These are phyloP conservation scores for Oncorhynchus clarkii DNA, from an alignment of 2,113 vertebrate genomes.

Conservation along the genomic window DNA sequence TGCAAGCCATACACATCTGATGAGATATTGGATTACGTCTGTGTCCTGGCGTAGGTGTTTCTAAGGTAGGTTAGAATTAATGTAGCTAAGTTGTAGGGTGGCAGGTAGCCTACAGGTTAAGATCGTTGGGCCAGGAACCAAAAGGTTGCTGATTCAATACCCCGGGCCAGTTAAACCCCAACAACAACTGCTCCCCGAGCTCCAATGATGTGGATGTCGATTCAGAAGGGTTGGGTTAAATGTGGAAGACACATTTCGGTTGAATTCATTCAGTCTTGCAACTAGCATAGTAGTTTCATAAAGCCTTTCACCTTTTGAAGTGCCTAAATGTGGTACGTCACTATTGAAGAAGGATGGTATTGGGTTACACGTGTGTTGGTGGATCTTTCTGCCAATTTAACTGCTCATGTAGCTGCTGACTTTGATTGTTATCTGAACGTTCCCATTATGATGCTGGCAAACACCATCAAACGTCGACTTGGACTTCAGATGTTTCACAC, in stretches of 20 bases:
- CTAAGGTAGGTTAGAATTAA: constrained; percentile 24
- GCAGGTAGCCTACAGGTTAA: no score
- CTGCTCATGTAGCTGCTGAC: constrained; percentile 8
- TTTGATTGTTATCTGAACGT: constrained; percentile 37
- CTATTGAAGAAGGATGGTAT: constrained; percentile 21
- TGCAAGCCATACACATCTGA: neutral
- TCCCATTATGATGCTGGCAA: constrained; percentile 12
- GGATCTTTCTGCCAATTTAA: constrained; percentile 19
- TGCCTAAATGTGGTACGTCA: constrained; percentile 9
- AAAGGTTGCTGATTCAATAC: no score
- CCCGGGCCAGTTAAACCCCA: no score
- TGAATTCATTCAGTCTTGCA: neutral
- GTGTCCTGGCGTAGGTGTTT: constrained; percentile 27
- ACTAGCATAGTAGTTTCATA: neutral
- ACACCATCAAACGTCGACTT: constrained; percentile 11
- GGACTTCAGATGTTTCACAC: constrained; percentile 44
- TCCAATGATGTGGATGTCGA: no score
- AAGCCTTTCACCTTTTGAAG: constrained; percentile 18
- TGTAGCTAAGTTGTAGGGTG: constrained; percentile 16
- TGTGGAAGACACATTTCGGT: no score
- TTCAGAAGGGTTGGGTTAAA: no score
- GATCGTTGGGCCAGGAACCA: no score
- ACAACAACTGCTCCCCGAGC: no score
- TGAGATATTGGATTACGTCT: constrained; percentile 12
- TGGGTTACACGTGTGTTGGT: constrained; percentile 32